These are phyloP conservation scores for Drosophila sordidula DNA, from an alignment of 2,888 invertebrate genomes.

Conservation along the genomic window DNA sequence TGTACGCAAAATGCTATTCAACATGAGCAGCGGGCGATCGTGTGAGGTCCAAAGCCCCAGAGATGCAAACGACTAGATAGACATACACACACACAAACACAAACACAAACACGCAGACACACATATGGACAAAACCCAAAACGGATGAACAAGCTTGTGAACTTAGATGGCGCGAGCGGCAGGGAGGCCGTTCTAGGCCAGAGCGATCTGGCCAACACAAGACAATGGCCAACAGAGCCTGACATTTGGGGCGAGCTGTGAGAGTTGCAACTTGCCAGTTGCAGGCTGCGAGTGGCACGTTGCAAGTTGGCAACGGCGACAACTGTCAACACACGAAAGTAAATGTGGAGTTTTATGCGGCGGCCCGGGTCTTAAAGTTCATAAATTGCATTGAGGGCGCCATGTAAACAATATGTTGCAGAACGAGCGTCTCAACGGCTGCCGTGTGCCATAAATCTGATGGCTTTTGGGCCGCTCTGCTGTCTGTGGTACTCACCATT, in stretches of 20 bases:
- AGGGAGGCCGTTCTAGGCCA: constrained; percentile 48
- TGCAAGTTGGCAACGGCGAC: constrained; percentile 46
- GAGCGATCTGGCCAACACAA: constrained; percentile 11
- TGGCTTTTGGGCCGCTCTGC: constrained; percentile 43
- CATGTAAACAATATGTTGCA: constrained; percentile 74
- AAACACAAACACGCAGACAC: constrained; percentile 11
- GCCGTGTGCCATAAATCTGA: constrained; percentile 75
- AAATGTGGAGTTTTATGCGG: constrained; percentile 56
- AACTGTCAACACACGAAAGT: constrained; percentile 80
- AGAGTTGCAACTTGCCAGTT: constrained; percentile 24
- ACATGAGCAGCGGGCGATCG: constrained; percentile 64
- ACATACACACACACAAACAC: constrained; percentile 13
- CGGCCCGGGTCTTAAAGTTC: constrained; percentile 61
- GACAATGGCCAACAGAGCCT: constrained; percentile 51
- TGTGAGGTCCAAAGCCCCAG: constrained; percentile 60
- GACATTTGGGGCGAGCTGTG: constrained; percentile 65
- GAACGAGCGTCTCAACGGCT: constrained; percentile 58
- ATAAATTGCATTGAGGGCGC: constrained; percentile 69
- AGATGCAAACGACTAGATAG: constrained; percentile 38
- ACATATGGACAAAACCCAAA: constrained; percentile 54
- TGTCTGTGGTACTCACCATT: constrained; percentile 61
- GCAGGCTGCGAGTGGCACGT: neutral
- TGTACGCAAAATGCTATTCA: constrained; percentile 67
- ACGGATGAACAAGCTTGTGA: constrained; percentile 65
- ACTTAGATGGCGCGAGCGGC: constrained; percentile 45